A percentile compares a stretch with the other conserved stretches of the same genome.
Evolutionary conservation across 2,888 invertebrate genomes (phyloP).

Genomic region (Chymomyza procnemis): DNA sequence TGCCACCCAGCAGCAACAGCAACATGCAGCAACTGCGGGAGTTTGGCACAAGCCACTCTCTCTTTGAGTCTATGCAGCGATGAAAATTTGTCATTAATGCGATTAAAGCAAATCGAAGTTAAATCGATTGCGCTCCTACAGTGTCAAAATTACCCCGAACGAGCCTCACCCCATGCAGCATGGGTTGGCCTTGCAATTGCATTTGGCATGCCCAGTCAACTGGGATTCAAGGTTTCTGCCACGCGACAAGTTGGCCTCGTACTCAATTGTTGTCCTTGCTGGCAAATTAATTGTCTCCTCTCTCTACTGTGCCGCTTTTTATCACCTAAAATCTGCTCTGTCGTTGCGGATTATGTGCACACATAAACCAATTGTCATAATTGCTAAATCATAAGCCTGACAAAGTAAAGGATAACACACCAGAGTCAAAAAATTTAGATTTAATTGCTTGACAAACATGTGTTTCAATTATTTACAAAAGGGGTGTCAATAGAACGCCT

Average conservation of each 20-base stretch:
- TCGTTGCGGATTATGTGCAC: constrained; percentile 3
- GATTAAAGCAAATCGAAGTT: constrained; percentile 44
- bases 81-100: constrained; percentile 47
- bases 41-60: constrained; percentile 55
- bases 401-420: constrained; percentile 22
- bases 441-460: constrained; percentile 70
- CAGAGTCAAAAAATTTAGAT: constrained; percentile 59
- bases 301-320: constrained; percentile 20
- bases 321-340: constrained; percentile 13
- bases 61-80: neutral
- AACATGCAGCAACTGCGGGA: constrained; percentile 32
- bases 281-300: constrained; percentile 61
- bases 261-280: constrained; percentile 32
- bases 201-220: constrained; percentile 13
- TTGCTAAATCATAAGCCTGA: constrained; percentile 61
- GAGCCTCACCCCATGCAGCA: neutral
- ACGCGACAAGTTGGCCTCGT: constrained; percentile 57
- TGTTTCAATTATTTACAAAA: constrained; percentile 59
- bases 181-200: constrained; percentile 8
- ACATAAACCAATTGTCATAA: constrained; percentile 60
- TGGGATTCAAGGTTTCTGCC: constrained; percentile 41
- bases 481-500: constrained; percentile 61
- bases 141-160: neutral
- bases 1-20: constrained; percentile 39
- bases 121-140: constrained; percentile 3